A percentile compares a stretch with the other conserved stretches of the same genome.
phyloP scores from a whole-genome alignment of 2,888 invertebrate genomes.

The Nemapogon koenigi region DNA sequence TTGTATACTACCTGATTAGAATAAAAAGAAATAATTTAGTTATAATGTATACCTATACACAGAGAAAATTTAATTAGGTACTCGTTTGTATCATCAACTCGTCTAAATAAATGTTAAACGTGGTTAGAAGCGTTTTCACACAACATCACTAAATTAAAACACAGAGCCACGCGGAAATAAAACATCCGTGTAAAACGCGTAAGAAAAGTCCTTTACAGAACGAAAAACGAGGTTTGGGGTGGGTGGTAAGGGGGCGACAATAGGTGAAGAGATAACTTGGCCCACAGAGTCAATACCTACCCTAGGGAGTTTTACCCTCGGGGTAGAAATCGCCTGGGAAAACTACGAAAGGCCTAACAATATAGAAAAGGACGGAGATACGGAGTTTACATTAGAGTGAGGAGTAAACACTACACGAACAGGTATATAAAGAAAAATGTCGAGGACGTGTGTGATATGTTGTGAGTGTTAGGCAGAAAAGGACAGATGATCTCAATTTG shows the following conservation, averaged over 20 bases:
- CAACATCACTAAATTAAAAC: conserved; percentile 17
- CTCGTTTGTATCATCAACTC: too few relatives aligned
- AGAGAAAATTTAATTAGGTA: too few relatives aligned
- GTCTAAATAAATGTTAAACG: too few relatives aligned
- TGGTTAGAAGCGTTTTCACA: too few relatives aligned
- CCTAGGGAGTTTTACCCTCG: conserved; percentile 64
- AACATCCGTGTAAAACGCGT: conserved; percentile 61
- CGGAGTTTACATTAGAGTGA: conserved; percentile 32
- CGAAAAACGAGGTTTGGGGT: conserved; percentile 27
- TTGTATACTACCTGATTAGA: too few relatives aligned
- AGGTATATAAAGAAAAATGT: conserved; percentile 62
- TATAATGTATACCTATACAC: too few relatives aligned
- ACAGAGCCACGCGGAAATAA: conserved; percentile 27
- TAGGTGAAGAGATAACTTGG: conserved; percentile 63
- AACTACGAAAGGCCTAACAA: conserved; percentile 58
- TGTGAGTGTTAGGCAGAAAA: conserved; percentile 60
- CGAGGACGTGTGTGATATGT: conserved; percentile 64
- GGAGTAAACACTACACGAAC: conserved; percentile 55
- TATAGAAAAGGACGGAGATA: conserved; percentile 56
- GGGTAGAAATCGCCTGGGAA: conserved; percentile 61
- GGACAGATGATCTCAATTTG: conserved; percentile 64
- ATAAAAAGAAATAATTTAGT: too few relatives aligned
- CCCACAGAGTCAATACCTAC: conserved; percentile 64
- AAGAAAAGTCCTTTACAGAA: conserved; percentile 45
- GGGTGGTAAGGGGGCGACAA: conserved; percentile 47